Base-by-base conservation (phyloP, 2,888 invertebrate genomes). In the Latrodectus elegans region DNA sequence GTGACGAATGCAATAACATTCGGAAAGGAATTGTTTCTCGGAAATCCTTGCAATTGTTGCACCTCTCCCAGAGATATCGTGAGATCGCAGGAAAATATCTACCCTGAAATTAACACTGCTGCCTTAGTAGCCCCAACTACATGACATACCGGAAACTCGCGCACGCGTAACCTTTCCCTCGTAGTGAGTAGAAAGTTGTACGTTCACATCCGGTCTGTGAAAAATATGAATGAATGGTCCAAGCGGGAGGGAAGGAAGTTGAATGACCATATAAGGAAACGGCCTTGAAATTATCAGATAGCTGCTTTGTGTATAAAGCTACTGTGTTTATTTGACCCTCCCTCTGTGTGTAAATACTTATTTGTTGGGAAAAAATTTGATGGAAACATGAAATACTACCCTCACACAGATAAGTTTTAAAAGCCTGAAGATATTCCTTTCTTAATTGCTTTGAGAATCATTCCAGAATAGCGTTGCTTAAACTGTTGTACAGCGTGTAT, bases 81-180 rank as follows among this genome's bases (percentile, higher is more conserved):
- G 78, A 52, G 78, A 78, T 38, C 38, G 38, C 38, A 38, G 38
- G 4, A 38, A 38, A 38, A 38, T 38, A 4, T 38, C 38, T 38
- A 38, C 15, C 70, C 70, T 77, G 86, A 87, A 87, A 87, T 87
- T 87, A 87, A 87, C 86, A 87, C 86, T 81, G 53, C 81, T 77
- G 53, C 74, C 70, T 51, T 79, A 78, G 74, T 78, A 74, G 65
- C 85, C 70, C 67, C 75, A 9, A 55, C 70, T n/a, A 68, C 67
- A 68, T 60, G 49, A 71, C 84, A 84, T 84, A 84, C 84, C 84
- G 86, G 86, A 87, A 87, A 77, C 81, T 60, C 67, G 65, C 70
- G 85, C 85, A 86, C 85, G 85, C 80, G 77, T 84, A 55, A 17
- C 68, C 51, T 55, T 55, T 79, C 68, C 65, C 26, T 84, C 68